Percentiles rank a stretch among this genome's conserved stretches.
These are phyloP conservation scores for Ericerus pela DNA, from an alignment of 1,140 invertebrate species.

Conservation along the genomic window DNA sequence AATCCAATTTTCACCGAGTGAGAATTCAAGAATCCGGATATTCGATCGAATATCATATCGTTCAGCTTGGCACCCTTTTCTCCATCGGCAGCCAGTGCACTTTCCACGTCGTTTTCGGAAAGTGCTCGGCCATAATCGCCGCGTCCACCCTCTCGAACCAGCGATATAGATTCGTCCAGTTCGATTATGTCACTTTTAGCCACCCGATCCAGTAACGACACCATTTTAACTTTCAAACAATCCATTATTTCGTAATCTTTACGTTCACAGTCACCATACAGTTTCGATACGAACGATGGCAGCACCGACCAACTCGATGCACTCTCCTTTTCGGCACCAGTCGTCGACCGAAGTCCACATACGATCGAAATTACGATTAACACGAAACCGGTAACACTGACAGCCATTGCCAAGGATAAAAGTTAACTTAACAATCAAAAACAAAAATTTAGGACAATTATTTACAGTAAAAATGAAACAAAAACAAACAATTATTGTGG, in stretches of 20 bases:
- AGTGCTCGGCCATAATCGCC: conserved; percentile 27
- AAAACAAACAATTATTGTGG: no score
- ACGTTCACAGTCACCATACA: not conserved
- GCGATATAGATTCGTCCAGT: conserved; percentile 38
- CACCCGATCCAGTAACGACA: conserved; percentile 48
- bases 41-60: conserved; percentile 48
- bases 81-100: conserved; percentile 40
- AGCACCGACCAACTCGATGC: not conserved
- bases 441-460: no score
- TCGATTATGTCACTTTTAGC: conserved; percentile 18
- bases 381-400: no score
- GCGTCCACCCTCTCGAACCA: conserved; percentile 39
- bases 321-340: no score
- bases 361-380: no score
- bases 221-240: conserved; percentile 58
- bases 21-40: conserved; percentile 51
- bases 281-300: not conserved
- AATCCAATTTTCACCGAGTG: conserved; percentile 57
- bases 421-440: no score
- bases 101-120: conserved; percentile 48
- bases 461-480: no score
- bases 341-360: no score
- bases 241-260: conserved; percentile 1
- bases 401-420: no score
- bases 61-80: conserved; percentile 46